Evolutionary conservation across 1,140 invertebrate genomes (phyloP).

Genomic region (Panulirus ornatus): DNA sequence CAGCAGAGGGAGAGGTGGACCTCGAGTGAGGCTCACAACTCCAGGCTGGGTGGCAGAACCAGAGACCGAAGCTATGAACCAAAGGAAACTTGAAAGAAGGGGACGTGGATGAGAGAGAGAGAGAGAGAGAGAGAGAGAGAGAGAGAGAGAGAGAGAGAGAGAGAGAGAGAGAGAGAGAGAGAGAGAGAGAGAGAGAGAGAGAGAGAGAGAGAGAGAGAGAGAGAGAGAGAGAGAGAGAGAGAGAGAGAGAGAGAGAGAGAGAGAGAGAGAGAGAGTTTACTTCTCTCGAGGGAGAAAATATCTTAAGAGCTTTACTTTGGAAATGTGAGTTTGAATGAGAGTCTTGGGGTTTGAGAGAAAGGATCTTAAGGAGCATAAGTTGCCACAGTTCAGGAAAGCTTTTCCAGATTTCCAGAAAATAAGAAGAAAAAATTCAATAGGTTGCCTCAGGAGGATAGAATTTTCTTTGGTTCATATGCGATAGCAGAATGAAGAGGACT

Average conservation of each 20-base stretch:
- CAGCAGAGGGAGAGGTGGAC: background rate
- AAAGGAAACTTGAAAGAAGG: background rate
- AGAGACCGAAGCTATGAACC: background rate
- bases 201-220: background rate
- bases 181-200: background rate
- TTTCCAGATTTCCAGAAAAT: no score
- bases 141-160: background rate
- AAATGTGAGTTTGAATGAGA: no score
- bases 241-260: background rate
- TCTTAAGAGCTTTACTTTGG: no score
- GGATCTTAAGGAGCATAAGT: no score
- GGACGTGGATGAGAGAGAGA: background rate
- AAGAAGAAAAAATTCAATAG: no score
- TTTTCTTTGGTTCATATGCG: no score
- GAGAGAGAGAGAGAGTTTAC: background rate
- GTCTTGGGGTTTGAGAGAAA: no score
- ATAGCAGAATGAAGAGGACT: no score
- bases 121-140: constrained; percentile 15
- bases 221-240: background rate
- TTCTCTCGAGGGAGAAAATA: background rate
- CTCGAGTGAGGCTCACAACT: no score
- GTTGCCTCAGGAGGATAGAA: no score
- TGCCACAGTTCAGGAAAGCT: no score
- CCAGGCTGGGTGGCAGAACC: background rate
- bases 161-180: background rate